phyloP scores from a whole-genome alignment of 1,140 invertebrate genomes.

The Maniola jurtina region DNA sequence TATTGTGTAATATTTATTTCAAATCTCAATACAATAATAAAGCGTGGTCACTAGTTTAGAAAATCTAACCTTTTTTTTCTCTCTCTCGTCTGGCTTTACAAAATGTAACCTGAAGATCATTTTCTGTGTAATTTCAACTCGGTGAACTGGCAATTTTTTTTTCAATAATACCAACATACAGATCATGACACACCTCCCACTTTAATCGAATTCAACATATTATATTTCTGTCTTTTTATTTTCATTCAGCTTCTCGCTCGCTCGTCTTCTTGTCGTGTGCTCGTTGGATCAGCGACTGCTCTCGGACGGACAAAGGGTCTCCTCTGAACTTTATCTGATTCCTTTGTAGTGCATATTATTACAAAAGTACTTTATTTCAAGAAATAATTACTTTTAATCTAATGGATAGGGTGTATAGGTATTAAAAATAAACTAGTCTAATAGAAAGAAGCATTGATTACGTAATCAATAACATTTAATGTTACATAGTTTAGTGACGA shows the following conservation, averaged over 20 bases:
- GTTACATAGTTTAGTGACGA: slow-evolving; percentile 15
- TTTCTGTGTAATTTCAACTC: no score
- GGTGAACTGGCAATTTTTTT: slow-evolving; percentile 1
- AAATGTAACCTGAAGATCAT: background rate
- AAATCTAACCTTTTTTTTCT: background rate
- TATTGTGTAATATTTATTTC: no score
- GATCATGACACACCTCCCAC: background rate
- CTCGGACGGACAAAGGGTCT: slow-evolving; percentile 33
- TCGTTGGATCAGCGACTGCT: slow-evolving; percentile 31
- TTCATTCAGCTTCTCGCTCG: slow-evolving; percentile 36
- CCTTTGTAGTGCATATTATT: slow-evolving; percentile 21
- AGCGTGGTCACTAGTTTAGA: no score
- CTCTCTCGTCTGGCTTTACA: no score
- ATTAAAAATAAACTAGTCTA: background rate
- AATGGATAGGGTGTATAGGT: slow-evolving; percentile 9
- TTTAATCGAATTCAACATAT: background rate
- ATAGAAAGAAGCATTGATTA: background rate
- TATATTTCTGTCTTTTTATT: background rate
- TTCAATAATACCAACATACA: slow-evolving; percentile 1
- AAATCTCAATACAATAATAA: no score
- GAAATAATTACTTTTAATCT: background rate
- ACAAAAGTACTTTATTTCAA: slow-evolving; percentile 13
- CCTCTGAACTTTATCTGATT: slow-evolving; percentile 37
- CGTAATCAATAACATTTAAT: slow-evolving; percentile 12
- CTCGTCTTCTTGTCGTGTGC: slow-evolving; percentile 35